Evolutionary conservation across 2,888 invertebrate species (phyloP).

Genomic region (Athrips mouffetella): DNA sequence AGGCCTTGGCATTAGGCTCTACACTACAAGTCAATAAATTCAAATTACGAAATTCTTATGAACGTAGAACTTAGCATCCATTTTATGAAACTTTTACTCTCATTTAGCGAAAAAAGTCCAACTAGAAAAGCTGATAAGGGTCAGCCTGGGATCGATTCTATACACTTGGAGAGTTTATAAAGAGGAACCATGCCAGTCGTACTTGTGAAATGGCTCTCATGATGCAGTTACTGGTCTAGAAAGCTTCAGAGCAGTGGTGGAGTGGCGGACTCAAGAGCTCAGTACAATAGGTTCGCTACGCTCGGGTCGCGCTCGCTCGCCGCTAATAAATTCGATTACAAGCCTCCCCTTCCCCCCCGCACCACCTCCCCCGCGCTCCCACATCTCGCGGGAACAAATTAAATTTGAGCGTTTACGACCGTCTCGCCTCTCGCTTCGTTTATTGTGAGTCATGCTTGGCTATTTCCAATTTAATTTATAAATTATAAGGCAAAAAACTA

Average conservation of each 20-base stretch:
- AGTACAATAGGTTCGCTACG: slow-evolving; percentile 27
- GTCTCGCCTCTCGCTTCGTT: slow-evolving; percentile 27
- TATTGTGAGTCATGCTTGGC: slow-evolving; percentile 36
- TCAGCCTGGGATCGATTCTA: too few relatives aligned
- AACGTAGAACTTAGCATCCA: too few relatives aligned
- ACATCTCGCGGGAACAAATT: slow-evolving; percentile 34
- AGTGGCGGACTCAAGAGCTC: neutral
- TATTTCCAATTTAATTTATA: slow-evolving; percentile 42
- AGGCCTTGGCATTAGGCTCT: too few relatives aligned
- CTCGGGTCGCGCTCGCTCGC: slow-evolving; percentile 36
- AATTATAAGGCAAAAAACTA: slow-evolving; percentile 35
- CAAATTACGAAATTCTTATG: too few relatives aligned
- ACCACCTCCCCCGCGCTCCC: slow-evolving; percentile 12
- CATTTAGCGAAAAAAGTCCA: too few relatives aligned
- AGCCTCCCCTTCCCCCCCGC: neutral
- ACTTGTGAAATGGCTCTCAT: too few relatives aligned
- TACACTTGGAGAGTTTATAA: too few relatives aligned
- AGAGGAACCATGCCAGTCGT: too few relatives aligned
- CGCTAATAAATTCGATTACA: slow-evolving; percentile 47
- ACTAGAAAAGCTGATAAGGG: too few relatives aligned
- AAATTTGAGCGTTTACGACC: slow-evolving; percentile 37
- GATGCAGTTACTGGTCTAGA: too few relatives aligned
- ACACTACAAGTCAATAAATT: too few relatives aligned
- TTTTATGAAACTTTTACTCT: too few relatives aligned
- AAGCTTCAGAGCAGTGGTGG: neutral